Evolutionary conservation across 2,888 invertebrate genomes (phyloP), one percentile per base, ranked within the genome.

Genomic region (Drosophila formosana): DNA sequence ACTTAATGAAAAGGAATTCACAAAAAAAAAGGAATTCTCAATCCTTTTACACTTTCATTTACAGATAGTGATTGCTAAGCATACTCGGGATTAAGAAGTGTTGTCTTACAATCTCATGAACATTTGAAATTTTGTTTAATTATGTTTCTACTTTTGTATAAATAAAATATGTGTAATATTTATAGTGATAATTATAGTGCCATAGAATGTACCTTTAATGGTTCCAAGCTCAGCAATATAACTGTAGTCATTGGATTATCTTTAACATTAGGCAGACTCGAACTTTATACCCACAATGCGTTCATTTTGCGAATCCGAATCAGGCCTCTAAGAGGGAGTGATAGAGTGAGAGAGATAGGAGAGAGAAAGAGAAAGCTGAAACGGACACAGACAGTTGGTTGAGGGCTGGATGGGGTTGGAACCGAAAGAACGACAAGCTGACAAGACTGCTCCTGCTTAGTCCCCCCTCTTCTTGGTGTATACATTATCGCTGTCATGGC

Each of bases 401-500:
- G 75, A 56, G 52, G 72, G 56, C 50, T 56, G 58, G 47, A 13
- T 62, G 51, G 68, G 73, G 75, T 72, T 71, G 64, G 53, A 50
- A 26, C 53, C 53, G 46, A 67, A 46, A 62, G n/a, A 61, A 60
- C 63, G 74, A 67, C 75, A 80, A 82, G 82, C 85, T 82, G 85
- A 83, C 72, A 82, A 70, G 25, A 49, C 57, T 28, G 32, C 37
- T 49, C 47, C 45, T 45, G 26, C 58, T 28, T 51, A 37, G 61
- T 18, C 39, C 52, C 52, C 39, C 62, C 52, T 58, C 50, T 26
- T 41, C 8, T 46, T 51, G 55, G 57, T 23, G 78, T 79, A 86
- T 84, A 82, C 81, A 89, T 89, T 85, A 88, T 88, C 83, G 88
- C 88, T 89, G 89, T 89, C 88, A 87, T 89, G 86, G 88, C 86